phyloP scores from a whole-genome alignment of 2,888 invertebrate genomes.

The Temnothorax unifasciatus region DNA sequence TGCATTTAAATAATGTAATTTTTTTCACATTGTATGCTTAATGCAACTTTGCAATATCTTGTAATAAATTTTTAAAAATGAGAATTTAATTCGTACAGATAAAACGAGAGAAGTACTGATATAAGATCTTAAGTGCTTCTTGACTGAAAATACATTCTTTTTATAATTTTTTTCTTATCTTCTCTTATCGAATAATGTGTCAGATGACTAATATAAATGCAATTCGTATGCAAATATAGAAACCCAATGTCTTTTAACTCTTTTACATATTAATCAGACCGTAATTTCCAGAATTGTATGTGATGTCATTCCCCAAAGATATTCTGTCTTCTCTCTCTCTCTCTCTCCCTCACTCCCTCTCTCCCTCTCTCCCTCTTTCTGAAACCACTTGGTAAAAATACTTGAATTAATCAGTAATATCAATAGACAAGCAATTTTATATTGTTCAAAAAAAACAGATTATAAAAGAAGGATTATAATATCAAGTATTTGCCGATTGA shows the following conservation, averaged over 20 bases:
- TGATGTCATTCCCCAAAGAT: conserved; percentile 43
- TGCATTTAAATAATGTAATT: neutral
- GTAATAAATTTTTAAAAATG: neutral
- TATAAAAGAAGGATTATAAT: conserved; percentile 1
- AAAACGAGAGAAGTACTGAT: neutral
- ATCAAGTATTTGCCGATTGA: conserved; percentile 4
- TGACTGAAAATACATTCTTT: neutral
- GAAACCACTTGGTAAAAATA: conserved; percentile 34
- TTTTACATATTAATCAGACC: conserved; percentile 9
- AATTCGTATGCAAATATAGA: neutral
- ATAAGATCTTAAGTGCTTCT: conserved; percentile 5
- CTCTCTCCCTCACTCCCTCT: neutral
- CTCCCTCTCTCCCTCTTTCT: no score
- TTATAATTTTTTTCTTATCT: neutral
- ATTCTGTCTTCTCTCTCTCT: neutral
- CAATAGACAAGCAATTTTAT: neutral
- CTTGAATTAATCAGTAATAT: conserved; percentile 34
- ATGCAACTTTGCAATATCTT: neutral
- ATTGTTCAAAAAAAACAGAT: conserved; percentile 13
- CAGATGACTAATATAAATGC: neutral
- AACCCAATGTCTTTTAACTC: neutral
- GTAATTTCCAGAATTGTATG: conserved; percentile 27
- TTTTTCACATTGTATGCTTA: neutral
- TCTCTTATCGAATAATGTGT: neutral
- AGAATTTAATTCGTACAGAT: neutral